Evolutionary conservation across 30 jellyfish, hydroid and myxozoan species (phyloP), one percentile per base, ranked within the genome.

Genomic region (Phacellophora camtschatica): DNA sequence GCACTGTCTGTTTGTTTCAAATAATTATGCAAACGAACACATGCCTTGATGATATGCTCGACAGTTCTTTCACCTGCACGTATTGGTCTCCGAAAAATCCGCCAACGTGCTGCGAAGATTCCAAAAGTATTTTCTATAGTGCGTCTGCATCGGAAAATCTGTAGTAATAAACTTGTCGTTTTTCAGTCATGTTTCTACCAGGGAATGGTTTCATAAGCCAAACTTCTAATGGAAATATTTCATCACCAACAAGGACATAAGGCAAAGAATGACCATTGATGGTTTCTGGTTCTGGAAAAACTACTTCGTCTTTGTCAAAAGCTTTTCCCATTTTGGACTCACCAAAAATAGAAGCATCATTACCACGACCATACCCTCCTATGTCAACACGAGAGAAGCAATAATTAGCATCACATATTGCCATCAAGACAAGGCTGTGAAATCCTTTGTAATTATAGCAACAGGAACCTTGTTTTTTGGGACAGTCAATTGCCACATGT

Each of bases 321-420:
- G 89, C 61, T n/a, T 59, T 54, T 28, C 72, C 90, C 68, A 70
- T 45, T 32, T 46, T 31, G 9, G 69, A 73, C 18, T 32, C 53
- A 31, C 67, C 53, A 30, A 81, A 81, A 31, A 65, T 65, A 2
- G 37, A 37, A 64, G 94, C 94, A 59, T 83, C 90, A 71, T 54
- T 83, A 28, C 71, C 89, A 24, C 90, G 2, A 9, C 91, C 95
- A 83, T 10, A 57, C 46, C 23, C 34, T 1, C 97, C 97, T 29
- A 88, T 81, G 81, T 77, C 87, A 3, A 88, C 97, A 5, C 62
- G 42, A 2, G 95, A 68, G 53, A 88, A 79, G 23, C 81, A 46
- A 58, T 89, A 82, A 7, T 82, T 71, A 33, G 95, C 88, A 82
- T 89, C 95, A 77, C 95, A 88, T 3, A 88, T 72, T 27, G 97